These are phyloP conservation scores for Liodrosophila aerea DNA, from an alignment of 2,888 invertebrate genomes.

Conservation along the genomic window DNA sequence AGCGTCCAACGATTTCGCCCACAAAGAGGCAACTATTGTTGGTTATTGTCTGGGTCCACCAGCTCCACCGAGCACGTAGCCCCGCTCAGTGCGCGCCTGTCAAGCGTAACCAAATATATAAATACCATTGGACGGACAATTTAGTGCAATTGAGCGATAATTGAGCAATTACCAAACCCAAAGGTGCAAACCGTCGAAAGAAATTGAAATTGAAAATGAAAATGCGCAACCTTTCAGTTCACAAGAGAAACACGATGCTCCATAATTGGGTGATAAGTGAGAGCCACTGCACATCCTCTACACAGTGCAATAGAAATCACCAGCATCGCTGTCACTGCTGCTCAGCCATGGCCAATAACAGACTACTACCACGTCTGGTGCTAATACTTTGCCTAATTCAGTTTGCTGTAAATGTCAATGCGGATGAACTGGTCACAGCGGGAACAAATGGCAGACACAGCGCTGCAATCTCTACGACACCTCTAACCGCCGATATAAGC, in stretches of 20 bases:
- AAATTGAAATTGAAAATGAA: conserved; percentile 35
- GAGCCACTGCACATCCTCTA: conserved; percentile 65
- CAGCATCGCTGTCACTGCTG: conserved; percentile 31
- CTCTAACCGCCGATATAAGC: conserved; percentile 36
- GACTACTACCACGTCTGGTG: conserved; percentile 15
- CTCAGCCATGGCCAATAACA: conserved; percentile 46
- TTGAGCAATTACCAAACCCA: conserved; percentile 15
- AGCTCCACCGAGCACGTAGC: conserved; percentile 34
- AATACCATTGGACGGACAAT: conserved; percentile 23
- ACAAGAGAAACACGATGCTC: conserved; percentile 36
- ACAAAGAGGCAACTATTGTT: conserved; percentile 27
- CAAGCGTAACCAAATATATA: conserved; percentile 37
- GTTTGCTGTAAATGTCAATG: conserved; percentile 26
- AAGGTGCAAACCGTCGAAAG: conserved; percentile 40
- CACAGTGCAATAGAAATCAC: conserved; percentile 53
- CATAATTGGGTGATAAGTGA: conserved; percentile 59
- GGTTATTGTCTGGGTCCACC: conserved; percentile 39
- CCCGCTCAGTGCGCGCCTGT: conserved; percentile 34
- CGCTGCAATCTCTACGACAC: conserved; percentile 45
- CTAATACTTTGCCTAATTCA: conserved; percentile 45
- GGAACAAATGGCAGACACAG: conserved; percentile 26
- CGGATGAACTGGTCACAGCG: conserved; percentile 37
- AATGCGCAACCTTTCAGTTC: conserved; percentile 44
- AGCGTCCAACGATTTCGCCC: conserved; percentile 50
- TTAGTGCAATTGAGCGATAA: conserved; percentile 14